A percentile compares a stretch with the other conserved stretches of the same genome.
Conservation (phyloP, 2,113 vertebrate species). For the Tragelaphus buxtoni region DNA sequence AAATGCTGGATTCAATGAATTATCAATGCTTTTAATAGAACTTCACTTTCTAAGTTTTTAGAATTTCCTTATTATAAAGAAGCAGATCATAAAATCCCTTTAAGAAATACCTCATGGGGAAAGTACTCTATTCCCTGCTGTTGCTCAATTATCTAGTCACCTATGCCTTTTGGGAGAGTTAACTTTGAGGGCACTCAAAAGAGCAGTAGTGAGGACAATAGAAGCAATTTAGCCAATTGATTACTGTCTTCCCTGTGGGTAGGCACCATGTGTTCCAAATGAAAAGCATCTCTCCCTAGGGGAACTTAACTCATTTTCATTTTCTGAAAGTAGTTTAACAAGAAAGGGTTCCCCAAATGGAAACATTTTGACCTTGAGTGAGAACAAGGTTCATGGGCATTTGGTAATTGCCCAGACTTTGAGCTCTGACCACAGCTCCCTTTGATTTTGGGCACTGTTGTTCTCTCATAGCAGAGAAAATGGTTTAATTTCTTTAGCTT, state of each 20-base stretch:
- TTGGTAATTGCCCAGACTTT: background rate
- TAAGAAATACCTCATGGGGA: background rate
- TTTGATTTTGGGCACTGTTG: background rate
- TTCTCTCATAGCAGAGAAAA: background rate
- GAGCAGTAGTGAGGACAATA: constrained; percentile 10
- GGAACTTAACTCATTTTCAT: constrained; percentile 2
- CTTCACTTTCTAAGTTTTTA: background rate
- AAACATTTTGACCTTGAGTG: background rate
- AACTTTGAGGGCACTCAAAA: background rate
- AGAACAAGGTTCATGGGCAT: background rate
- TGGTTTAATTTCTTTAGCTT: background rate
- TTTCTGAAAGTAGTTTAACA: constrained; percentile 43
- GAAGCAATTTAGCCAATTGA: background rate
- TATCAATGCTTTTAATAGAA: background rate
- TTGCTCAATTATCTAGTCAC: background rate
- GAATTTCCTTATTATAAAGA: background rate
- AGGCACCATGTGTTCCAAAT: background rate
- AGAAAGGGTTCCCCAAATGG: background rate
- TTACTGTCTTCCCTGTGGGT: background rate
- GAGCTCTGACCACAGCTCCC: background rate
- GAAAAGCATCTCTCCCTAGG: constrained; percentile 7
- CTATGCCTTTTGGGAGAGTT: background rate
- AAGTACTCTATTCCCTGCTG: background rate
- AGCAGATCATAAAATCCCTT: background rate
- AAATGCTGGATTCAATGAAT: background rate